Base-by-base conservation (phyloP, 2,797 vertebrate genomes). In the Pipistrellus nathusii region DNA sequence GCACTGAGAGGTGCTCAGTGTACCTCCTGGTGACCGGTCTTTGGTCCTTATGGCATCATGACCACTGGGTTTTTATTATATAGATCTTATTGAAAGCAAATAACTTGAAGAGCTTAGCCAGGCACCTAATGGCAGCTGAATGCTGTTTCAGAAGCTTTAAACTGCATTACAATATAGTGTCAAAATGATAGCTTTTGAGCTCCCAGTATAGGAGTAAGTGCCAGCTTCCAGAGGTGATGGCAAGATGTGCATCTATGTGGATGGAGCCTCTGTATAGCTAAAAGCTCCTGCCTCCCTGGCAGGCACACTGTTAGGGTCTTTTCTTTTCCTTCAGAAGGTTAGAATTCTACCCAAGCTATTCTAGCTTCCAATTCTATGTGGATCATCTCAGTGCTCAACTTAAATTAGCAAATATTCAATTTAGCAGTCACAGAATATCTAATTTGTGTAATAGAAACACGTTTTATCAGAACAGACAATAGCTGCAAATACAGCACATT, bases 241-340 rank as follows among this genome's bases (percentile, higher is more conserved):
- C 35, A 30, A 35, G n/a, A 13, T n/a, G 57, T 12, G 18, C 21
- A 21, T 86, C 35, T 25, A n/a, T 20, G 25, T 14, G 41, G 62
- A n/a, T 1, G 3, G 9, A 38, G 35, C 9, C 8, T n/a, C 68
- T 5, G 0, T 5, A 8, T n/a, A 21, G 6, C 23, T 1, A 0
- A 23, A 38, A 44, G n/a, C 8, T 13, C 64, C 8, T 13, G 18
- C 21, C 75, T 48, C 7, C 11, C 3, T 0, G 13, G 72, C 35
- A 72, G 76, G 9, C 11, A 6, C 13, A 15, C 38, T 10, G 4
- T n/a, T n/a, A 41, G 17, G 5, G 2, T 2, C 27, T 44, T 51
- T 20, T n/a, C 9, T 78, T 89, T 55, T 80, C 20, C 75, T 48
- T 3, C 1, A 13, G n/a, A 57, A 41, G 11, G 5, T 32, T 48